phyloP scores from a whole-genome alignment of 2,113 vertebrate species.

The Progne subis region DNA sequence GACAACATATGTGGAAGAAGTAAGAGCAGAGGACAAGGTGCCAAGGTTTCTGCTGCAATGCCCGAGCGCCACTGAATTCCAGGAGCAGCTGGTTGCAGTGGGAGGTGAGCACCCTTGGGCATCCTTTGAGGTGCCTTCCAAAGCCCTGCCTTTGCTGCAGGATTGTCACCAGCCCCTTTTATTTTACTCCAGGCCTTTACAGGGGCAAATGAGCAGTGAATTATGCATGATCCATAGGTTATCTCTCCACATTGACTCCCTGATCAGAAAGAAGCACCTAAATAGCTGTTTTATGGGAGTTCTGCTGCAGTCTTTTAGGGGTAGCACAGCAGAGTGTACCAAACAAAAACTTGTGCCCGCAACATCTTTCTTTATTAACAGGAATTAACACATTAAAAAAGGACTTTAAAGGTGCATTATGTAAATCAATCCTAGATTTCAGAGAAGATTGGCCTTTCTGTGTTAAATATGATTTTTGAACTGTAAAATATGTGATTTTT shows the following conservation, averaged over 20 bases:
- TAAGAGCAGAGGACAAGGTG: conserved; percentile 31
- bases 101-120: conserved; percentile 16
- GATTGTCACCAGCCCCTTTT: neutral
- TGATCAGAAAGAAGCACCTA: neutral
- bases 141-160: neutral
- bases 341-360: neutral
- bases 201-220: neutral
- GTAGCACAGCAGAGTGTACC: neutral
- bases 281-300: neutral
- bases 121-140: conserved; percentile 18
- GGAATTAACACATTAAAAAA: neutral
- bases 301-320: neutral
- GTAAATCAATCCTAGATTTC: neutral
- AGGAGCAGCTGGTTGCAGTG: conserved; percentile 15
- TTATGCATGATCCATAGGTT: neutral
- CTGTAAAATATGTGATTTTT: neutral
- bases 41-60: conserved; percentile 25
- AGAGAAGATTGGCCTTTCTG: neutral
- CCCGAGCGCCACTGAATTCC: neutral
- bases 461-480: neutral
- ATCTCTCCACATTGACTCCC: neutral
- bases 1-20: conserved; percentile 52
- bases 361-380: neutral
- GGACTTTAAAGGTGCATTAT: neutral
- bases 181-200: neutral